phyloP scores from a whole-genome alignment of 2,797 vertebrate genomes.

The Chaunax sp. region DNA sequence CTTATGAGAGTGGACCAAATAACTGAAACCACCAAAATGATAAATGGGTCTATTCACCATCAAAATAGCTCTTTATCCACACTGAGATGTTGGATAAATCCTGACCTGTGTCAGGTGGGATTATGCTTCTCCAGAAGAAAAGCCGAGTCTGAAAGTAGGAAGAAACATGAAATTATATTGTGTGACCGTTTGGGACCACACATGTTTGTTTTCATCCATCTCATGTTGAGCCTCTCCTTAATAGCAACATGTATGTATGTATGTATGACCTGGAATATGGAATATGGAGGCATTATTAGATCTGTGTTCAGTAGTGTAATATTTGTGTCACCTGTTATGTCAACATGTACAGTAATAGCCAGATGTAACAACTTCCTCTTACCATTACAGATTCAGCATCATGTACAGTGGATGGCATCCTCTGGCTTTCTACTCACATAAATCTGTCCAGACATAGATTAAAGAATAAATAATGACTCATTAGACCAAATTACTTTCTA shows the following conservation, averaged over 20 bases:
- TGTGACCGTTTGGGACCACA: neutral
- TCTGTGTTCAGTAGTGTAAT: neutral
- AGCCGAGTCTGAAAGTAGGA: neutral
- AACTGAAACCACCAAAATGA: neutral
- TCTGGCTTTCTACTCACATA: slow-evolving; percentile 20
- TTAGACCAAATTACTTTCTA: slow-evolving; percentile 8
- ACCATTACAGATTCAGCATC: slow-evolving; percentile 16
- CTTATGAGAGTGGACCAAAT: neutral
- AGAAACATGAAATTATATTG: slow-evolving; percentile 1
- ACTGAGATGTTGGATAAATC: slow-evolving; percentile 8
- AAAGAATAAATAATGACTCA: slow-evolving; percentile 30
- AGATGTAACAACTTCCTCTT: slow-evolving; percentile 11
- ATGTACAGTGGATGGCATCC: slow-evolving; percentile 13
- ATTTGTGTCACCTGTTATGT: slow-evolving; percentile 12
- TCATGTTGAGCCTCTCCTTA: slow-evolving; percentile 15
- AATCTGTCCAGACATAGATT: slow-evolving; percentile 41
- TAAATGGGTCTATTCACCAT: too few relatives aligned
- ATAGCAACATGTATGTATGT: slow-evolving; percentile 7
- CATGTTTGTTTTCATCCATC: neutral
- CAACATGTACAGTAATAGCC: slow-evolving; percentile 25
- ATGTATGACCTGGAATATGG: slow-evolving; percentile 1
- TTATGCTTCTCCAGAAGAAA: neutral
- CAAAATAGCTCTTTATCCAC: too few relatives aligned
- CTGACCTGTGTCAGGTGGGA: neutral
- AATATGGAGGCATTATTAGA: neutral